phyloP scores from a whole-genome alignment of 2,888 invertebrate genomes.

The Gasteruption jaculator region DNA sequence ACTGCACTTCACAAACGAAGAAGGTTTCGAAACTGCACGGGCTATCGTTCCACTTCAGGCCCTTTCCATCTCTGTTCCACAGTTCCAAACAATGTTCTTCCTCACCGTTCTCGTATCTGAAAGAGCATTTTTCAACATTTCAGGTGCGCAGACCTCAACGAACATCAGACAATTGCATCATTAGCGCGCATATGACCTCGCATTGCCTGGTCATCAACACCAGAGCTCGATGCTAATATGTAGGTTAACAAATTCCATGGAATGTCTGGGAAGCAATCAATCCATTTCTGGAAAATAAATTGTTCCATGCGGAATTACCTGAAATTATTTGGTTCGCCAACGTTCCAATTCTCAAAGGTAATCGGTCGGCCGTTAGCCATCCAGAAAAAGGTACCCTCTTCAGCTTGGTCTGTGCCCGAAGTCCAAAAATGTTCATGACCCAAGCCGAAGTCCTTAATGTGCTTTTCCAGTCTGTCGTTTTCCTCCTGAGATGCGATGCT shows the following conservation, averaged over 20 bases:
- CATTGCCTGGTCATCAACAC: too few species aligned
- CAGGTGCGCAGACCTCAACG: too few species aligned
- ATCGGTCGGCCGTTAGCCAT: conserved; percentile 86
- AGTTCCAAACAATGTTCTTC: conserved; percentile 88
- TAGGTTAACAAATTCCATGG: too few species aligned
- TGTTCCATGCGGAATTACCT: too few species aligned
- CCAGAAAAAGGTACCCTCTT: conserved; percentile 90
- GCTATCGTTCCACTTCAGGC: conserved; percentile 90
- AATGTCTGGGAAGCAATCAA: too few species aligned
- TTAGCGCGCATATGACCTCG: too few species aligned
- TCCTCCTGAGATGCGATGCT: conserved; percentile 87
- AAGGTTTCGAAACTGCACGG: conserved; percentile 91
- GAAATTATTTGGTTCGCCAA: conserved; percentile 91
- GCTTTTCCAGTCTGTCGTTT: conserved; percentile 84
- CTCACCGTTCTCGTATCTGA: conserved; percentile 84
- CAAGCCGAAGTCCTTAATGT: conserved; percentile 83
- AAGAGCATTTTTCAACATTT: conserved; percentile 10
- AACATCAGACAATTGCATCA: too few species aligned
- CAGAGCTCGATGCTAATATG: too few species aligned
- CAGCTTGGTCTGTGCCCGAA: conserved; percentile 85
- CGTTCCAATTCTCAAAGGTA: conserved; percentile 90
- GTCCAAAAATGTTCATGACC: conserved; percentile 93
- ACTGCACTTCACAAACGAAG: conserved; percentile 84
- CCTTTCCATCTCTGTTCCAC: conserved; percentile 90
- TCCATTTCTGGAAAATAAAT: background rate